Evolutionary conservation across 2,888 invertebrate genomes (phyloP).

Genomic region (Lamellibrachia columna): DNA sequence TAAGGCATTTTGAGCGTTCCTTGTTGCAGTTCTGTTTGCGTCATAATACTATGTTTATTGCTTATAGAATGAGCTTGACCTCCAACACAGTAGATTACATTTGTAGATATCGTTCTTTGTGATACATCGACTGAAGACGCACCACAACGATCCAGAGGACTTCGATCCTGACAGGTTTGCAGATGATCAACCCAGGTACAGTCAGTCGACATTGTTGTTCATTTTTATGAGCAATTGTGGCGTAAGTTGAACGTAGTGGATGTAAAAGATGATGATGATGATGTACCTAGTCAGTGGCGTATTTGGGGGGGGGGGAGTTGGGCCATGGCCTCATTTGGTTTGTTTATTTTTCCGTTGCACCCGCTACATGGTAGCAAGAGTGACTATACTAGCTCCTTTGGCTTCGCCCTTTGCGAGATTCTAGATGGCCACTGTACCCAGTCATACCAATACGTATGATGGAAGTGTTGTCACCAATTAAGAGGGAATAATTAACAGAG

Average conservation of each 20-base stretch:
- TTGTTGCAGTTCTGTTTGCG: background rate
- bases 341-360: too few species aligned
- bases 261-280: background rate
- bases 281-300: too few species aligned
- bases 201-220: background rate
- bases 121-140: slow-evolving; percentile 17
- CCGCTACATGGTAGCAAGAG: too few species aligned
- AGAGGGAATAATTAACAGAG: background rate
- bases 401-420: too few species aligned
- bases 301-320: too few species aligned
- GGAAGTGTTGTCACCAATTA: background rate
- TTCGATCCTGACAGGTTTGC: slow-evolving; percentile 26
- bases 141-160: slow-evolving; percentile 22
- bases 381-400: too few species aligned
- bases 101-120: slow-evolving; percentile 21
- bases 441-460: background rate
- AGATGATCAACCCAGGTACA: slow-evolving; percentile 13
- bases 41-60: background rate
- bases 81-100: background rate
- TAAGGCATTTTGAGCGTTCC: background rate
- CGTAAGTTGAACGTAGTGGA: background rate
- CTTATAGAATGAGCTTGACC: background rate
- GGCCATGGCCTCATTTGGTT: too few species aligned
- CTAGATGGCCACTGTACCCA: too few species aligned
- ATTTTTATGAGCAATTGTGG: background rate